These are phyloP conservation scores for Pristionchus japonicus DNA, from an alignment of 2,888 invertebrate genomes.

Conservation along the genomic window DNA sequence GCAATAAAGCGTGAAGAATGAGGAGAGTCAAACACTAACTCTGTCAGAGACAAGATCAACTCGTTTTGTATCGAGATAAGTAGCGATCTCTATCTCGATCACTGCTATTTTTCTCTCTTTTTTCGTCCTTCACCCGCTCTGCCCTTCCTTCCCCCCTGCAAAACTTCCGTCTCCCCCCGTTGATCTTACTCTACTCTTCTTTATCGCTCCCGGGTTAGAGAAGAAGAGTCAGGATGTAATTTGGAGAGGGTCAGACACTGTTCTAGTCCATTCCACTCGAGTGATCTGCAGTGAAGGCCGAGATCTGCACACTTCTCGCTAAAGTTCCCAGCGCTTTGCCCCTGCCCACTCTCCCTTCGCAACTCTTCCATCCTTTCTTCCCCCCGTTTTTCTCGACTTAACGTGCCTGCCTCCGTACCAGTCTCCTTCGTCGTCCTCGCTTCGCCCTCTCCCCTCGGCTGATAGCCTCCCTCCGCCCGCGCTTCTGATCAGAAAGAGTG, in stretches of 20 bases:
- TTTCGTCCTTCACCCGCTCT: background rate
- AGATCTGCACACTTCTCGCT: background rate
- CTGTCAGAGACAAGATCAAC: too few species aligned
- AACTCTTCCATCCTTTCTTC: background rate
- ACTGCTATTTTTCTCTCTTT: background rate
- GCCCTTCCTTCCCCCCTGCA: background rate
- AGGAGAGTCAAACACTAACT: too few species aligned
- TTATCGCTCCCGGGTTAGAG: too few species aligned
- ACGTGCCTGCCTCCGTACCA: slow-evolving; percentile 14
- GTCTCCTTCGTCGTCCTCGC: background rate
- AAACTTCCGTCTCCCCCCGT: background rate
- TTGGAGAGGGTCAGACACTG: too few species aligned
- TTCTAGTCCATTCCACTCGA: too few species aligned
- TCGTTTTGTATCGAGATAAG: background rate
- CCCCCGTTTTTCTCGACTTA: background rate
- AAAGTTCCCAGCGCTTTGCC: background rate
- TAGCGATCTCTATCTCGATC: background rate
- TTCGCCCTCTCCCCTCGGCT: background rate
- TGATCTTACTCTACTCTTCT: too few species aligned
- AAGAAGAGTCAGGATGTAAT: too few species aligned
- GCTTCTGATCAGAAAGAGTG: too few species aligned
- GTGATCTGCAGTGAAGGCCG: background rate
- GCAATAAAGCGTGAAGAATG: too few species aligned
- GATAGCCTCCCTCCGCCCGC: background rate
- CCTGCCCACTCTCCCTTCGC: background rate